These are phyloP conservation scores for Drosophila atroscutellata DNA, from an alignment of 2,888 invertebrate species.

Conservation along the genomic window DNA sequence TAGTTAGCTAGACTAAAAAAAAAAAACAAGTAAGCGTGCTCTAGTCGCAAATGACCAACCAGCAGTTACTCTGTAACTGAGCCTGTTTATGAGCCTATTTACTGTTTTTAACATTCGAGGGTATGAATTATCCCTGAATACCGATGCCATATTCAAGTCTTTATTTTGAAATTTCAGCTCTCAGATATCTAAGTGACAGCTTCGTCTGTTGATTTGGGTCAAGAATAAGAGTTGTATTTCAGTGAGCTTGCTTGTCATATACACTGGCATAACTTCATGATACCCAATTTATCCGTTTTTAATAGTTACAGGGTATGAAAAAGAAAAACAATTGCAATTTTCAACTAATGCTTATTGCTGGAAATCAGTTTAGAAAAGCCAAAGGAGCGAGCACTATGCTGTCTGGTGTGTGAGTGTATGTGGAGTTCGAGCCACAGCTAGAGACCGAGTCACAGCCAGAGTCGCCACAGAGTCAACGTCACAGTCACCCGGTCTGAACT, in stretches of 20 bases:
- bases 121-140: background rate
- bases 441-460: conserved; percentile 48
- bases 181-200: no score
- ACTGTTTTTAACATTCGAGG: no score
- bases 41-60: background rate
- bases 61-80: background rate
- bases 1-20: conserved; percentile 17
- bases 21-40: background rate
- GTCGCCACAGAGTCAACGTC: conserved; percentile 68
- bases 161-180: no score
- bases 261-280: no score
- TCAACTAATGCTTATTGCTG: conserved; percentile 84
- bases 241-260: background rate
- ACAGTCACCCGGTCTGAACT: conserved; percentile 78
- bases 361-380: conserved; percentile 82
- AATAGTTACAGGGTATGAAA: conserved; percentile 3
- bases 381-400: conserved; percentile 62
- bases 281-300: background rate
- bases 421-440: conserved; percentile 36
- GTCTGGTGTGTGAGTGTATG: conserved; percentile 29
- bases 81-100: rapidly evolving
- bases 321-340: conserved; percentile 82
- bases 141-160: background rate
- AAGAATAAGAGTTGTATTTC: background rate
- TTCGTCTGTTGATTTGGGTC: background rate